Conservation (phyloP, 1,140 invertebrate genomes). For the Vollenhovia emeryi region DNA sequence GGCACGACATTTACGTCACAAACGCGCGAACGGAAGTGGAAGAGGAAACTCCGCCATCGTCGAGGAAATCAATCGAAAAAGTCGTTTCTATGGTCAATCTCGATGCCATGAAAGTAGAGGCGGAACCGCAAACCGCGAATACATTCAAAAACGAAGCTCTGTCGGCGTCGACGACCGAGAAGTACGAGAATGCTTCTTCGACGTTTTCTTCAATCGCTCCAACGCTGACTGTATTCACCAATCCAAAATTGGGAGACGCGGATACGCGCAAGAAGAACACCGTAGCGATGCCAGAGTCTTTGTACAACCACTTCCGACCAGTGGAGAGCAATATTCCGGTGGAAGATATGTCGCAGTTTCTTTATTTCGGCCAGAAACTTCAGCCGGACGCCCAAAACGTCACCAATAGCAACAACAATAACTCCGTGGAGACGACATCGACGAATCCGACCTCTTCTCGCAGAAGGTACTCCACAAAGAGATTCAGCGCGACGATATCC, state of each 20-base stretch:
- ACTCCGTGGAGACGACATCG: constrained; percentile 64
- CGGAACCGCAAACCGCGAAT: not conserved
- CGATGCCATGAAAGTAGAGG: not conserved
- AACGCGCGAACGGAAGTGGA: constrained; percentile 23
- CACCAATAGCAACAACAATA: constrained; percentile 62
- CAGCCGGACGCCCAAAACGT: constrained; percentile 77
- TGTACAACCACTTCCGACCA: constrained; percentile 88
- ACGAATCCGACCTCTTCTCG: constrained; percentile 72
- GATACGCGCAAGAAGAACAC: constrained; percentile 79
- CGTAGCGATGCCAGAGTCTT: constrained; percentile 86
- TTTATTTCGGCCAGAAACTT: constrained; percentile 90
- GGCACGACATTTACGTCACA: constrained; percentile 75
- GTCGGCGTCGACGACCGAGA: constrained; percentile 24
- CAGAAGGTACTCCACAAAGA: constrained; percentile 78
- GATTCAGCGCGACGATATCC: constrained; percentile 67
- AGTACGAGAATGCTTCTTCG: constrained; percentile 13
- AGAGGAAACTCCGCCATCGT: constrained; percentile 24
- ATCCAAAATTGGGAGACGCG: constrained; percentile 68
- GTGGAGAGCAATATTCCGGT: constrained; percentile 87
- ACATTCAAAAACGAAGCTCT: constrained; percentile 3
- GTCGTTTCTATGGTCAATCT: not conserved
- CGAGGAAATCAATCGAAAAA: not conserved
- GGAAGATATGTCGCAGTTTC: constrained; percentile 89
- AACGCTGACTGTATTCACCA: not conserved
- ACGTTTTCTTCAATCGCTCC: not conserved